Conservation (phyloP, 2,888 invertebrate genomes). For the Cylloceria caligata region DNA sequence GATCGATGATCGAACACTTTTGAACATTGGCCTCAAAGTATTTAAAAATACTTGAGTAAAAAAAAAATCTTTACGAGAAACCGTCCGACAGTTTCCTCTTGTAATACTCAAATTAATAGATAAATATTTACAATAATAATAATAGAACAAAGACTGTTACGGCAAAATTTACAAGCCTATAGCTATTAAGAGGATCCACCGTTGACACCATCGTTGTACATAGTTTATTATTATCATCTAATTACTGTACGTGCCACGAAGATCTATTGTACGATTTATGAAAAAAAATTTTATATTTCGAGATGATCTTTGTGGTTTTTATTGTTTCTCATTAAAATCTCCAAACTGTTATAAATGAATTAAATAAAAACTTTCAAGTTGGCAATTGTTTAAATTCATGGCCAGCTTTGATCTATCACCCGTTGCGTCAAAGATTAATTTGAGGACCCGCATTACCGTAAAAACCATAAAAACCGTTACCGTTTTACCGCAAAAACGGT, state of each 20-base stretch:
- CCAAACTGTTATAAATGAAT: too few species aligned
- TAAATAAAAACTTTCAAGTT: neutral
- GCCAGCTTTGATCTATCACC: neutral
- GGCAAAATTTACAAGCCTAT: neutral
- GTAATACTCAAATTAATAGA: slow-evolving; percentile 1
- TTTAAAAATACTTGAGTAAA: too few species aligned
- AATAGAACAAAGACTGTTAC: slow-evolving; percentile 4
- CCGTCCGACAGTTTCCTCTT: neutral
- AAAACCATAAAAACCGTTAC: neutral
- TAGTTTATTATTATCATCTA: slow-evolving; percentile 4
- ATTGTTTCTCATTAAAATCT: too few species aligned
- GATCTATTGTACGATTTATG: neutral
- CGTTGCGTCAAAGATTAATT: neutral
- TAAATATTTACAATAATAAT: slow-evolving; percentile 18
- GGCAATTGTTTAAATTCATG: neutral
- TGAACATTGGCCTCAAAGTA: too few species aligned
- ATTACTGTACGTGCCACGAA: neutral
- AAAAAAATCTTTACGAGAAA: neutral
- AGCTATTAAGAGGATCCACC: neutral
- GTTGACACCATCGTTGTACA: slow-evolving; percentile 14
- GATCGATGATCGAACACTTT: neutral
- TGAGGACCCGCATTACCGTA: neutral
- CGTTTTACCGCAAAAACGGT: neutral
- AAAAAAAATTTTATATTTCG: too few species aligned
- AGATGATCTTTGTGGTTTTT: too few species aligned